Conservation (phyloP, 2,888 invertebrate species). For the Apotomis capreana region DNA sequence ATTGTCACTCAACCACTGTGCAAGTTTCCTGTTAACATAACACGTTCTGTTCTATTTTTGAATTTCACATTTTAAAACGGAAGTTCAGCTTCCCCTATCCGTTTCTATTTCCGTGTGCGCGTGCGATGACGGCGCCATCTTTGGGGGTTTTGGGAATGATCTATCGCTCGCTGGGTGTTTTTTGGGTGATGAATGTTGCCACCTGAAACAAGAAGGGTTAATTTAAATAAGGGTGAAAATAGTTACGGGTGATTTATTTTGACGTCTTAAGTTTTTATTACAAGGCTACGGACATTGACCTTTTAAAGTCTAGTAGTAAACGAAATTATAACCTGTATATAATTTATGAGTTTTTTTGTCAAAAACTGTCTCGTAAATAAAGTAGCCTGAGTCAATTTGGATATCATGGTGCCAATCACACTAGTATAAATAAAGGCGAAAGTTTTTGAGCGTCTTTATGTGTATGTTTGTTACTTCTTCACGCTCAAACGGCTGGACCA, state of each 20-base stretch:
- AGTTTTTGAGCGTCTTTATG: too few relatives aligned
- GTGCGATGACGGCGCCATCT: conserved; percentile 67
- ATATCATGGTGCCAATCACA: too few relatives aligned
- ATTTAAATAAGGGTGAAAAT: conserved; percentile 33
- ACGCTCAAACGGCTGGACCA: too few relatives aligned
- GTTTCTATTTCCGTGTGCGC: conserved; percentile 59
- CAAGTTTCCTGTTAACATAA: conserved; percentile 55
- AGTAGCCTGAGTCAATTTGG: too few relatives aligned
- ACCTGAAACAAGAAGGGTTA: conserved; percentile 64
- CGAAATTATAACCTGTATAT: too few relatives aligned
- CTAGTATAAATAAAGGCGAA: too few relatives aligned
- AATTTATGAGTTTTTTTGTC: too few relatives aligned
- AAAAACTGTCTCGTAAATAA: too few relatives aligned
- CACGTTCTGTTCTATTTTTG: conserved; percentile 64
- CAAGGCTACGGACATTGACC: background rate
- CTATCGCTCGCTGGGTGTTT: conserved; percentile 48
- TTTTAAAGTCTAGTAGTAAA: background rate
- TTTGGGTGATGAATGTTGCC: conserved; percentile 46
- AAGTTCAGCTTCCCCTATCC: conserved; percentile 64
- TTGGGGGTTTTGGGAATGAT: conserved; percentile 60
- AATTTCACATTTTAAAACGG: conserved; percentile 72
- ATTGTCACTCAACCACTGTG: conserved; percentile 46
- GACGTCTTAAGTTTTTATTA: background rate
- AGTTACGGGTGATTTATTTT: conserved; percentile 7
- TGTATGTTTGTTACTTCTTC: too few relatives aligned